Percentiles rank a stretch among this genome's conserved stretches.
phyloP scores from a whole-genome alignment of 2,888 invertebrate species.

The Glomeris marginata region DNA sequence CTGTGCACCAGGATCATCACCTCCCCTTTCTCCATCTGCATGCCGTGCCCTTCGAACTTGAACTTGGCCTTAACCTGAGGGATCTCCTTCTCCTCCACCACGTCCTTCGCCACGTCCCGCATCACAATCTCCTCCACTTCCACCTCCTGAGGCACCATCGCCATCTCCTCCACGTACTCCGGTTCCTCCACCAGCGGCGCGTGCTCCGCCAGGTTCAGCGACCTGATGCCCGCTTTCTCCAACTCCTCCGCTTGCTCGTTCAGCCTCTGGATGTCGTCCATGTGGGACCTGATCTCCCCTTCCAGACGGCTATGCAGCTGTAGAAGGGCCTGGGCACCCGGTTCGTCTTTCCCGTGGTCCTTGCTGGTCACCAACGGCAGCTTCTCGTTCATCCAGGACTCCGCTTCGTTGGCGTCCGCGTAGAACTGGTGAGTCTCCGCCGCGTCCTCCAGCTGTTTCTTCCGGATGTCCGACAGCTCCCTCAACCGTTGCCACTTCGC shows the following conservation, averaged over 20 bases:
- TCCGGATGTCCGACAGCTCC: constrained; percentile 56
- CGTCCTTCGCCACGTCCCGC: constrained; percentile 65
- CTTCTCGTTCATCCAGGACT: constrained; percentile 95
- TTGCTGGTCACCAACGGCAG: constrained; percentile 73
- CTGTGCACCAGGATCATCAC: constrained; percentile 83
- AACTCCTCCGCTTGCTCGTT: constrained; percentile 63
- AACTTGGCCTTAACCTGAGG: constrained; percentile 68
- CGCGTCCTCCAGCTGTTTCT: constrained; percentile 66
- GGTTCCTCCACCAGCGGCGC: constrained; percentile 34
- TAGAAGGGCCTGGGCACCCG: constrained; percentile 71
- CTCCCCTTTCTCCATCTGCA: constrained; percentile 82
- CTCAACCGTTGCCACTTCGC: constrained; percentile 82
- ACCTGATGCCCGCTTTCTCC: constrained; percentile 56
- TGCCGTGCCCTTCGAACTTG: constrained; percentile 82
- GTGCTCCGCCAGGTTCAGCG: constrained; percentile 29
- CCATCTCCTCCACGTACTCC: constrained; percentile 60
- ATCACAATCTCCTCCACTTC: constrained; percentile 86
- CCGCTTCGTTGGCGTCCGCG: constrained; percentile 93
- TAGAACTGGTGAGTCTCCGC: constrained; percentile 93
- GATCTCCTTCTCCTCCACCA: constrained; percentile 68
- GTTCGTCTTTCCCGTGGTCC: constrained; percentile 86
- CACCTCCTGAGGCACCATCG: constrained; percentile 75
- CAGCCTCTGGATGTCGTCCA: constrained; percentile 66
- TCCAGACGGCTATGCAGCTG: constrained; percentile 74
- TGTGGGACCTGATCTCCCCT: constrained; percentile 76